A percentile compares a stretch with the other conserved stretches of the same genome.
phyloP scores from a whole-genome alignment of 2,797 vertebrate genomes.

The Sebastes dallii region DNA sequence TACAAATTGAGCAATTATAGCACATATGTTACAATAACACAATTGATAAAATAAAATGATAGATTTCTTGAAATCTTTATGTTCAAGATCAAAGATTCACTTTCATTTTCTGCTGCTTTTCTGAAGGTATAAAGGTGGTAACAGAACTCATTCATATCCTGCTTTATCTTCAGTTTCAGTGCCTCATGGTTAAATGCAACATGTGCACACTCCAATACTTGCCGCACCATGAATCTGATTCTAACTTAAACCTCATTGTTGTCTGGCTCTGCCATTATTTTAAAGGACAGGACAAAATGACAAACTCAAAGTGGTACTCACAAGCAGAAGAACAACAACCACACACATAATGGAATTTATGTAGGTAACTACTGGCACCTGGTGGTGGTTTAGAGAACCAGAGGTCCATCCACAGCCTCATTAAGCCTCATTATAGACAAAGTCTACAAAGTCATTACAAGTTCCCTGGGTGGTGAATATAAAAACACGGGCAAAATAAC shows the following conservation, averaged over 20 bases:
- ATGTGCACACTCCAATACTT: neutral
- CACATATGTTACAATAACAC: neutral
- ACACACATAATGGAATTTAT: neutral
- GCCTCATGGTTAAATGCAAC: neutral
- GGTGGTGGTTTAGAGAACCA: slow-evolving; percentile 62
- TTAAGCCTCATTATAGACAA: slow-evolving; percentile 38
- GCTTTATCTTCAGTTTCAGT: neutral
- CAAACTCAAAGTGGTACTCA: neutral
- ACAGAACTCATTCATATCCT: neutral
- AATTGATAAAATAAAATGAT: neutral
- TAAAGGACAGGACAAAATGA: neutral
- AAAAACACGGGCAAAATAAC: slow-evolving; percentile 42
- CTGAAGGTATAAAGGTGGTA: neutral
- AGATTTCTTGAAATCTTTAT: neutral
- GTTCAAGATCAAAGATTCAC: neutral
- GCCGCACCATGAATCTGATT: neutral
- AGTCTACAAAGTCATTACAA: slow-evolving; percentile 48
- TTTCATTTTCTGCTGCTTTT: neutral
- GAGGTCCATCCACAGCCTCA: neutral
- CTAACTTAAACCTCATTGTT: neutral
- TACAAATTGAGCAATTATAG: neutral
- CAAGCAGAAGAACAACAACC: neutral
- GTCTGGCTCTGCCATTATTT: neutral
- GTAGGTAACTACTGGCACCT: slow-evolving; percentile 76
- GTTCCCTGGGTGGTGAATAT: slow-evolving; percentile 45